Conservation (phyloP, 2,113 vertebrate genomes). For the Peromyscus polionotus region DNA sequence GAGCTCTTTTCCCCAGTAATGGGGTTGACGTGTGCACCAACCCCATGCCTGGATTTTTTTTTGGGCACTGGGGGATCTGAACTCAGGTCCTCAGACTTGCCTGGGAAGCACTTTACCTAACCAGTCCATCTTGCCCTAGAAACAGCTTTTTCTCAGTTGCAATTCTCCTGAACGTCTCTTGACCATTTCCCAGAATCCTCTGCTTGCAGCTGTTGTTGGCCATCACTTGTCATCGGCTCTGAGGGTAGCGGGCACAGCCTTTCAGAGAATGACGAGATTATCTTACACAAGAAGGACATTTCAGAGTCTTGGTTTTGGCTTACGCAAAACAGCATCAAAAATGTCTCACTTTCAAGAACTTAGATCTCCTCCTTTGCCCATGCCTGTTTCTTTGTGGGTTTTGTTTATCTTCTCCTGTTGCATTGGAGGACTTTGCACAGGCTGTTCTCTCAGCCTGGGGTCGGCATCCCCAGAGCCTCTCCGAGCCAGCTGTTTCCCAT, state of each 20-base stretch:
- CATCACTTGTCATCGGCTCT: neutral
- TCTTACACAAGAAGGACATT: neutral
- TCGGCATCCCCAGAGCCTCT: neutral
- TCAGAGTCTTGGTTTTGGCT: neutral
- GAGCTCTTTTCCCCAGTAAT: neutral
- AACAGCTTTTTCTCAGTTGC: neutral
- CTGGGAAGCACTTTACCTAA: neutral
- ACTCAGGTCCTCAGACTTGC: neutral
- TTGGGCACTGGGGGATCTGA: neutral
- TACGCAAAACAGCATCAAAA: conserved; percentile 11
- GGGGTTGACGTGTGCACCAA: neutral
- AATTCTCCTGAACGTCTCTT: conserved; percentile 13
- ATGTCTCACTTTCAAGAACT: neutral
- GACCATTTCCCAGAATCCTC: neutral
- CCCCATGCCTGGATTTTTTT: neutral
- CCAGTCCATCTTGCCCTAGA: neutral
- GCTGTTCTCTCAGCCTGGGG: neutral
- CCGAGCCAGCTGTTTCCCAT: neutral
- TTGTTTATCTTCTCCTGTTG: neutral
- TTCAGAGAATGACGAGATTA: neutral
- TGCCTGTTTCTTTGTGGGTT: neutral
- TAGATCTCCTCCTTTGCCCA: neutral
- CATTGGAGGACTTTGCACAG: neutral
- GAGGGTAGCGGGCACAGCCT: neutral
- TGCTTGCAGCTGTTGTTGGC: neutral